Conservation (phyloP, 2,797 vertebrate genomes). For the Sebastes alutus region DNA sequence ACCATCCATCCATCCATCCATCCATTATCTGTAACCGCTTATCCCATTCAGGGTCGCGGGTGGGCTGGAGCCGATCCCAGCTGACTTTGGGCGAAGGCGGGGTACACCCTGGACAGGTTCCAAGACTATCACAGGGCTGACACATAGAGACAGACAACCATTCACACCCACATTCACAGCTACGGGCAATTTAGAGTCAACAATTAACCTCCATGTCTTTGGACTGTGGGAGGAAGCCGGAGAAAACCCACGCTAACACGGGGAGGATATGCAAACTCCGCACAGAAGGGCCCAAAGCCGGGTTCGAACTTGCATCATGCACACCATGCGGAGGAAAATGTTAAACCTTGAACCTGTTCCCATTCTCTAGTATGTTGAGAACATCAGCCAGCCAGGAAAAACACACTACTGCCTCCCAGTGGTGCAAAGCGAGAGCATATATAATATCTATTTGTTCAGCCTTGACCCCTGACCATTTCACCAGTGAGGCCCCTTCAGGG, state of each 20-base stretch:
- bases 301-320: too few relatives aligned
- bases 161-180: neutral
- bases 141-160: neutral
- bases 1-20: too few relatives aligned
- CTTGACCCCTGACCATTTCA: neutral
- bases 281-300: too few relatives aligned
- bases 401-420: slow-evolving; percentile 62
- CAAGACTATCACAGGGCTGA: neutral
- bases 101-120: neutral
- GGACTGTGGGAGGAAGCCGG: too few relatives aligned
- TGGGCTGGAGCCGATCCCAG: neutral
- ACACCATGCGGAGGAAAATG: neutral
- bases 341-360: neutral
- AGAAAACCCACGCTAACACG: too few relatives aligned
- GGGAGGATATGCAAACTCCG: too few relatives aligned
- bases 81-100: neutral
- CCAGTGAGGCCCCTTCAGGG: neutral
- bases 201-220: too few relatives aligned
- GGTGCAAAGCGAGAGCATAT: slow-evolving; percentile 5
- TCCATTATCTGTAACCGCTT: neutral
- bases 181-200: too few relatives aligned
- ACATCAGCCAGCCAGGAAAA: neutral
- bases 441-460: neutral
- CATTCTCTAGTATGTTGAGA: neutral
- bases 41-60: neutral